Conservation (phyloP, 2,888 invertebrate species). For the Drosophila falleni region DNA sequence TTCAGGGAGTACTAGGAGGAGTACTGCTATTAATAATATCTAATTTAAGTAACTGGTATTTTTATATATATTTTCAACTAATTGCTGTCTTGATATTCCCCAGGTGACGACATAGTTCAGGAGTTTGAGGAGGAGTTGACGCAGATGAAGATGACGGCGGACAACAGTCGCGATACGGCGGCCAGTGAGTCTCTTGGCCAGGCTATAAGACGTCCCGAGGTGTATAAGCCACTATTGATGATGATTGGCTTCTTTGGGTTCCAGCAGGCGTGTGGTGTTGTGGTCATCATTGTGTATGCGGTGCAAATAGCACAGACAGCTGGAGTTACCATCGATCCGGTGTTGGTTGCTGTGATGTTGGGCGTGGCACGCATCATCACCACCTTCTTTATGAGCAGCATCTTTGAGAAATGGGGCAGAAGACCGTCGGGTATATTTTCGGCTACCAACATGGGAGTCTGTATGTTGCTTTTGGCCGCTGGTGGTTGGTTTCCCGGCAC, state of each 20-base stretch:
- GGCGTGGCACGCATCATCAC: slow-evolving; percentile 88
- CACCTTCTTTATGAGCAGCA: slow-evolving; percentile 88
- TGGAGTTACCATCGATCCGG: slow-evolving; percentile 88
- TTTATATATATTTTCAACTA: too few species aligned
- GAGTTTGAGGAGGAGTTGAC: slow-evolving; percentile 83
- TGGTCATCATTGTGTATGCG: slow-evolving; percentile 90
- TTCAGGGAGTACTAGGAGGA: too few species aligned
- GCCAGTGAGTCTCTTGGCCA: slow-evolving; percentile 73
- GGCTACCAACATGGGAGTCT: slow-evolving; percentile 88
- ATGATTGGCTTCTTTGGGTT: slow-evolving; percentile 89
- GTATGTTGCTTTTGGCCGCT: slow-evolving; percentile 87
- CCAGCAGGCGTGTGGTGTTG: slow-evolving; percentile 90
- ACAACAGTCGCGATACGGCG: slow-evolving; percentile 72
- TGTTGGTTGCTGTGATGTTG: slow-evolving; percentile 89
- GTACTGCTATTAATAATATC: too few species aligned
- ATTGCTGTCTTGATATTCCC: too few species aligned
- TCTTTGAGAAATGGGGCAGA: slow-evolving; percentile 88
- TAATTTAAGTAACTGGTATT: too few species aligned
- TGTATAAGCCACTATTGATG: slow-evolving; percentile 84
- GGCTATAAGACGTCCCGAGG: slow-evolving; percentile 82
- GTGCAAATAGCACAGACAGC: slow-evolving; percentile 89
- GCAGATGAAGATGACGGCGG: slow-evolving; percentile 80
- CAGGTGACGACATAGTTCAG: slow-evolving; percentile 71
- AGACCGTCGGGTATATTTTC: slow-evolving; percentile 88
- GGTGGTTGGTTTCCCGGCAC: slow-evolving; percentile 85